Evolutionary conservation across 2,797 vertebrate species (phyloP).

Genomic region (Babyrousa celebensis): DNA sequence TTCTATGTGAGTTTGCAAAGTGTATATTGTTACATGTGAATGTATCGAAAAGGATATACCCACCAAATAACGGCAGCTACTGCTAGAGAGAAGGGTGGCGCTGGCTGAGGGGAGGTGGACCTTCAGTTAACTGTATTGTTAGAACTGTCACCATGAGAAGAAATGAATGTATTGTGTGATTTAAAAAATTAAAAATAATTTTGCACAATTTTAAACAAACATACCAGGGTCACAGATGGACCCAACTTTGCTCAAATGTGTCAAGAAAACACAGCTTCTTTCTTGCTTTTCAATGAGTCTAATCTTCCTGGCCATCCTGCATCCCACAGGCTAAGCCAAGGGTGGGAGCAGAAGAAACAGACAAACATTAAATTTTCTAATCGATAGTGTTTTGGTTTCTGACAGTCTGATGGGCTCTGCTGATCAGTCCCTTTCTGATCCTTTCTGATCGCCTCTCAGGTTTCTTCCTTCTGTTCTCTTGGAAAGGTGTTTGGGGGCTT

Average conservation of each 20-base stretch:
- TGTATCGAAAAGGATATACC: background rate
- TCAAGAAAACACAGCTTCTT: background rate
- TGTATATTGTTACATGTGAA: background rate
- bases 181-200: slow-evolving; percentile 36
- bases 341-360: background rate
- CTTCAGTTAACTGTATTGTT: background rate
- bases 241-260: background rate
- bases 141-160: background rate
- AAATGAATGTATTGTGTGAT: background rate
- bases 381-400: background rate
- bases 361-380: background rate
- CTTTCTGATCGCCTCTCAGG: background rate
- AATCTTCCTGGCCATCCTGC: background rate
- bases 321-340: background rate
- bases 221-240: background rate
- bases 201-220: background rate
- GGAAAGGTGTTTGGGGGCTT: background rate
- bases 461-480: slow-evolving; percentile 1
- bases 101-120: background rate
- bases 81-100: no score
- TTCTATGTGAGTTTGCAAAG: background rate
- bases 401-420: background rate
- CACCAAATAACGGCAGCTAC: background rate
- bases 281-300: background rate
- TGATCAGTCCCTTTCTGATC: background rate